Conservation (phyloP, 1,140 invertebrate species). For the Sinella curviseta region DNA sequence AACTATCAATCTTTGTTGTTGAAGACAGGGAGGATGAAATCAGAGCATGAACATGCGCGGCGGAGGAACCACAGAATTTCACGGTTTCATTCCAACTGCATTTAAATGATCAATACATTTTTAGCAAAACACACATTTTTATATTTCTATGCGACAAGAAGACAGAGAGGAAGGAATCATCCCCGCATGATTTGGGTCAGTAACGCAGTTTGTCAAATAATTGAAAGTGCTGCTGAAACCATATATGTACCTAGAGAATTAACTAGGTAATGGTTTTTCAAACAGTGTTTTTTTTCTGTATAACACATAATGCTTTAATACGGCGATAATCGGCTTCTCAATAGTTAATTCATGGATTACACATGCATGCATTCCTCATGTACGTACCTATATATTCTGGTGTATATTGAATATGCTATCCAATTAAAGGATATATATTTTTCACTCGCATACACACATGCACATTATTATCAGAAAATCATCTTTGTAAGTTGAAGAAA, state of each 20-base stretch:
- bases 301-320: no score
- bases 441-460: no score
- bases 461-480: no score
- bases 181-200: background rate
- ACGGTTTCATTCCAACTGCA: background rate
- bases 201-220: background rate
- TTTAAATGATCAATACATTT: background rate
- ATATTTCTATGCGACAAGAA: background rate
- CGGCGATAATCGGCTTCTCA: no score
- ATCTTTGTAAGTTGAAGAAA: no score
- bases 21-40: conserved; percentile 1
- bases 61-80: conserved; percentile 9
- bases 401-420: no score
- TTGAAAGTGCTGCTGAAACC: background rate
- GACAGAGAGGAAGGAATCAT: background rate
- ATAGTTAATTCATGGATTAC: no score
- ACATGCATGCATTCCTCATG: no score
- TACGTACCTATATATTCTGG: no score
- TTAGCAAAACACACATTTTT: background rate
- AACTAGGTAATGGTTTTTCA: background rate
- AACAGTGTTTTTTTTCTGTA: background rate
- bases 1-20: no score
- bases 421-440: no score
- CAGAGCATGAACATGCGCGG: background rate
- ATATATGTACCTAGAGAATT: no score